Evolutionary conservation across 2,113 vertebrate species (phyloP).

Genomic region (Hepsetus odoe): DNA sequence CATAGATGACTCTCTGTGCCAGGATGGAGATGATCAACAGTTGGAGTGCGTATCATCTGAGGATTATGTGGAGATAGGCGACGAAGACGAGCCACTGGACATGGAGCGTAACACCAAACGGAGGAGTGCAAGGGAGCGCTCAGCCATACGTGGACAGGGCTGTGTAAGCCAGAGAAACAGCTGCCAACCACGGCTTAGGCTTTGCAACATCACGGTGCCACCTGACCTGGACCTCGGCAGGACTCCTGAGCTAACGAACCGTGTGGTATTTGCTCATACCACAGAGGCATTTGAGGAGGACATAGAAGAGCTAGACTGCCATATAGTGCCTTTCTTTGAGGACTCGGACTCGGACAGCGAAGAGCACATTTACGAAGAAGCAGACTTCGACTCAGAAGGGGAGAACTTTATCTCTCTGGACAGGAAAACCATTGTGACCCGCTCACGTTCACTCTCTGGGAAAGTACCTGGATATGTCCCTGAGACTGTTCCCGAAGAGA

Average conservation of each 20-base stretch:
- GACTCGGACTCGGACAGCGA: conserved; percentile 77
- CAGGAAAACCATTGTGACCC: conserved; percentile 80
- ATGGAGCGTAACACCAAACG: conserved; percentile 69
- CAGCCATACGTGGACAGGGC: conserved; percentile 66
- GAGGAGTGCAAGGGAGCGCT: conserved; percentile 71
- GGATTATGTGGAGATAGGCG: conserved; percentile 80
- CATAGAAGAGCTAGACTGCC: conserved; percentile 80
- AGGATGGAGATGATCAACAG: conserved; percentile 65
- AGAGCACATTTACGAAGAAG: conserved; percentile 80
- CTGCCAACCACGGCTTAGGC: conserved; percentile 78
- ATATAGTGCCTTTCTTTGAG: conserved; percentile 80
- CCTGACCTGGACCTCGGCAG: conserved; percentile 70
- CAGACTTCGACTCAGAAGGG: conserved; percentile 74
- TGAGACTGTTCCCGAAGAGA: conserved; percentile 94
- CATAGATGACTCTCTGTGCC: conserved; percentile 70
- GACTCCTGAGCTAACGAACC: conserved; percentile 77
- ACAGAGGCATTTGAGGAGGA: conserved; percentile 81
- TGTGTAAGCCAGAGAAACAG: conserved; percentile 66
- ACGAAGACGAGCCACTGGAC: conserved; percentile 75
- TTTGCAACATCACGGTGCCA: conserved; percentile 80
- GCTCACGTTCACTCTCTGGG: conserved; percentile 89
- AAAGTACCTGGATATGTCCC: conserved; percentile 91
- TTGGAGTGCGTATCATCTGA: conserved; percentile 74
- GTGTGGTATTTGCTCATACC: conserved; percentile 78
- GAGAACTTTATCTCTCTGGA: conserved; percentile 82